Evolutionary conservation across 2,797 vertebrate species (phyloP), one percentile per base, ranked within the genome.

Genomic region (Chanos chanos): DNA sequence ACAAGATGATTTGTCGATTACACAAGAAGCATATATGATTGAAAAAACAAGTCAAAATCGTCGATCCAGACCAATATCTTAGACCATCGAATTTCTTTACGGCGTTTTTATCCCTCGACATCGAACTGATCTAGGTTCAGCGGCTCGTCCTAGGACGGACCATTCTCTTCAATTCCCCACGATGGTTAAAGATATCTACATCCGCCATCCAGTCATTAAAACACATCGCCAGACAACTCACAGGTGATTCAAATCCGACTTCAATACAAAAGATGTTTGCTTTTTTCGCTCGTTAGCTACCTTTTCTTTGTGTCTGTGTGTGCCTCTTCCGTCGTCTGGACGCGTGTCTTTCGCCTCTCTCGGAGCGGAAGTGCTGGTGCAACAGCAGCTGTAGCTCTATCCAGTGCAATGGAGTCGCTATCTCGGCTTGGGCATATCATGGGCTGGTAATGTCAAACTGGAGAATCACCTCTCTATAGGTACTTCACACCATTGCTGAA

Each of bases 361-460:
- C 81, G 81, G 89, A 90, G 88, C 92, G 92, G 92, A 94, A 94
- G 93, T 94, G 89, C 90, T 84, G 86, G 87, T 89, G 89, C 87
- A 85, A 83, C 88, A 82, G 86, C 82, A 87, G 88, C 82, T 39
- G 51, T 48, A 37, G 41, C 34, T 43, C 85, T 85, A 83, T 85
- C 83, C 77, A 82, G 87, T 83, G 87, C 87, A 86, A 90, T 89
- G 87, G 88, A 86, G 86, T 86, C 86, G 78, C 78, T n/a, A n/a
- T 54, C 24, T 52, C 63, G 61, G 71, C 21, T 34, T 15, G 57
- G 49, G 41, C 41, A 53, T 49, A 59, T 47, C 48, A 4, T 50
- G 56, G 39, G 37, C 43, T 52, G 53, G 64, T 48, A 51, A 53
- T 54, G 64, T 44, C 61, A 56, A 52, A 51, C 25, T 24, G 34